These are phyloP conservation scores for Cheumatopsyche charites DNA, from an alignment of 1,140 invertebrate genomes.

Conservation along the genomic window DNA sequence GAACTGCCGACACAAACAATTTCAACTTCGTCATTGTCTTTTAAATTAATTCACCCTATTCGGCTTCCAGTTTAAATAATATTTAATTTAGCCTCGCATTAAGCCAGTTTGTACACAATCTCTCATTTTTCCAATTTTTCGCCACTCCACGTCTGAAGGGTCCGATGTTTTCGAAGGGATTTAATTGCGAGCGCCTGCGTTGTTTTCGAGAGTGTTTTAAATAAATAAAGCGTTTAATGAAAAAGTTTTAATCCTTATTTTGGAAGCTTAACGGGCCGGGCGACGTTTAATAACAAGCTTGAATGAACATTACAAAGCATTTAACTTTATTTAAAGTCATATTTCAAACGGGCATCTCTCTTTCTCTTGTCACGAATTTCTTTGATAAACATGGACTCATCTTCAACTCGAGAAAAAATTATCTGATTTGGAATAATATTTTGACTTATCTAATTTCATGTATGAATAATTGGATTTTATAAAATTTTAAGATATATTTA, in stretches of 20 bases:
- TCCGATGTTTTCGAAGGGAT: conserved; percentile 29
- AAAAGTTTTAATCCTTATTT: conserved; percentile 40
- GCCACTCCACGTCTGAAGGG: too few species aligned
- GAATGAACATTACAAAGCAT: conserved; percentile 27
- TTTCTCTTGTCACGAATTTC: not conserved
- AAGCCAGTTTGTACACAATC: too few species aligned
- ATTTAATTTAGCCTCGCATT: too few species aligned
- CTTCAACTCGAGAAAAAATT: not conserved
- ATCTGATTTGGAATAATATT: too few species aligned
- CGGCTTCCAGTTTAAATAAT: too few species aligned
- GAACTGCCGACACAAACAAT: too few species aligned
- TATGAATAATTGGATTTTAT: too few species aligned
- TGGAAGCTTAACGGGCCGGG: conserved; percentile 27
- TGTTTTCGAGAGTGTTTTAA: conserved; percentile 31
- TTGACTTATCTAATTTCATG: too few species aligned
- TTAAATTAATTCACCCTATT: too few species aligned
- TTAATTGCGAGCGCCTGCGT: conserved; percentile 30
- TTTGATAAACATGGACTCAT: not conserved
- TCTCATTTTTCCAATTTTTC: too few species aligned
- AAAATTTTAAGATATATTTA: too few species aligned
- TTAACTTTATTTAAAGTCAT: conserved; percentile 28
- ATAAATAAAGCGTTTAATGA: conserved; percentile 39
- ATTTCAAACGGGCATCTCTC: conserved; percentile 19
- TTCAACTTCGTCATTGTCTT: too few species aligned
- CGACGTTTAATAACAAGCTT: conserved; percentile 35